Conservation (phyloP, 2,113 vertebrate genomes). For the Dromas ardeola region DNA sequence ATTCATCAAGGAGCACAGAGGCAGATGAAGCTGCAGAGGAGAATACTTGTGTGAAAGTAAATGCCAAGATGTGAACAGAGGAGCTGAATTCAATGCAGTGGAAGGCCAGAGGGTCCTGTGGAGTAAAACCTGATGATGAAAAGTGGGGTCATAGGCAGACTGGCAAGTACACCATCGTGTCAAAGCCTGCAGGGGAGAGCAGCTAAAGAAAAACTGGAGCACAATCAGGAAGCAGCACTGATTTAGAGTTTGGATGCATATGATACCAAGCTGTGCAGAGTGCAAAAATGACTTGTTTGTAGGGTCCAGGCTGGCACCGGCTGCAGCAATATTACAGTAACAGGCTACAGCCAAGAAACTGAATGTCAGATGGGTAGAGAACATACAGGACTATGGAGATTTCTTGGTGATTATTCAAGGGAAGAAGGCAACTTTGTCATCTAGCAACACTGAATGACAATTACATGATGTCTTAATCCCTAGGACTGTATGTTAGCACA, state of each 20-base stretch:
- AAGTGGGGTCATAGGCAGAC: neutral
- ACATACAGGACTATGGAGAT: neutral
- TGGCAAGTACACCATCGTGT: neutral
- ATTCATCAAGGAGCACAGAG: neutral
- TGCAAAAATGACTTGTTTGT: neutral
- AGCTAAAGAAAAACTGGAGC: neutral
- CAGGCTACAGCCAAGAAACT: neutral
- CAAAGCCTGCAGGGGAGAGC: neutral
- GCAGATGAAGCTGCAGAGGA: neutral
- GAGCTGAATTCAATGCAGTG: neutral
- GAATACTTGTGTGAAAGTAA: neutral
- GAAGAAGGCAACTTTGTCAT: neutral
- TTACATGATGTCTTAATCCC: neutral
- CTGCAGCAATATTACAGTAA: neutral
- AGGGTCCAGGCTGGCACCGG: neutral
- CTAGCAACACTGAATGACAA: neutral
- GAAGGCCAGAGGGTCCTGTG: neutral
- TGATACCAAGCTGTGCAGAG: neutral
- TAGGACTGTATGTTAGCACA: neutral
- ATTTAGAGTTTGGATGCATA: neutral
- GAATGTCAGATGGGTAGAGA: neutral
- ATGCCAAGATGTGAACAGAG: neutral
- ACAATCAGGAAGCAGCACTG: neutral
- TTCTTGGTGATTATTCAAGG: neutral
- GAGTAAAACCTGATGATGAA: neutral